Evolutionary conservation across 1,140 invertebrate species (phyloP), one percentile per base, ranked within the genome.

Genomic region (Tetramorium parvispinum): DNA sequence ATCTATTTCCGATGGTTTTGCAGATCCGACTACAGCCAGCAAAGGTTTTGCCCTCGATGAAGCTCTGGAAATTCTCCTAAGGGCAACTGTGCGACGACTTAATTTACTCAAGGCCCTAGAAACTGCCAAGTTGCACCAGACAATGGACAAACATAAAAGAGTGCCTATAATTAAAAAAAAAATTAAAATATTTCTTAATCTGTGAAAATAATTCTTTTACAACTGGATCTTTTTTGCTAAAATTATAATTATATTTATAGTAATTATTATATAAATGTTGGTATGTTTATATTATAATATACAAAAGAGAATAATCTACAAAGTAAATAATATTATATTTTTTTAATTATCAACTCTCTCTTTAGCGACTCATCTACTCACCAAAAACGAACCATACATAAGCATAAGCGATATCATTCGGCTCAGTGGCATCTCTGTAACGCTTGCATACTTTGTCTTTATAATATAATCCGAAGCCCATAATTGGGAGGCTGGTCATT

Each of bases 101-200:
- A 97, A 96, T 76, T 96, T 96, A 88, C 96, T 97, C n/a, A 98
- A 94, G 7, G 97, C 97, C 76, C 96, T 95, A 51, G 97, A 97
- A n/a, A 98, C 98, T 3, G 97, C 97, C 65, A 98, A 92, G 93
- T 98, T 98, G 93, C 97, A 98, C 92, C 97, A 97, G 3, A 98
- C 97, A 88, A 98, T 97, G 59, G 97, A 97, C 1, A 97, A 86
- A 92, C 97, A 98, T 10, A 98, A 95, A 7, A 97, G 88, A 0
- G 96, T 96, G 24, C 98, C 98, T 98, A 94, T 1, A 94, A 85
- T 75, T 49, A 10, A 77, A n/a, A 11, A 3, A 7, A 37, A 2
- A 1, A 49, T 66, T 21, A 11, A 24, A 18, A 7, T 59, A 46
- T 32, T 71, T 2, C n/a, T 3, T 73, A 51, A 68, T n/a, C 1